Evolutionary conservation across 2,113 vertebrate genomes (phyloP), one percentile per base, ranked within the genome.

Genomic region (Dendropsophus ebraccatus): DNA sequence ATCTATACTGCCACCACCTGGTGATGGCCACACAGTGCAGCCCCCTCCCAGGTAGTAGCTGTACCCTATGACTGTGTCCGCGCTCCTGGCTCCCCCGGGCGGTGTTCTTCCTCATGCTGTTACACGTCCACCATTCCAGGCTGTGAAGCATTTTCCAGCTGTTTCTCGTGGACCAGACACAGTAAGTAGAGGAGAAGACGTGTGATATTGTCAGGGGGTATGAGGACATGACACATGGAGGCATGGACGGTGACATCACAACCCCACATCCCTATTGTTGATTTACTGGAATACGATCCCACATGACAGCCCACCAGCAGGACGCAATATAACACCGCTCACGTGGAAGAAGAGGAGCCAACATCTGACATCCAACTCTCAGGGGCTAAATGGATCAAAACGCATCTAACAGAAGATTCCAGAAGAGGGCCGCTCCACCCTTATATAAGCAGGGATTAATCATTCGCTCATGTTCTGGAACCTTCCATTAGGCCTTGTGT

Each of bases 81-180:
- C 41, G 41, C 41, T 41, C 4, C 41, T 10, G 13, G 0, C 32
- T 70, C 67, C 32, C 67, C 67, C 2, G 67, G 67, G 67, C n/a
- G 0, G 45, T 49, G 32, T 21, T 11, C 7, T 41, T 86, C 50
- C 25, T 52, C 78, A 25, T 49, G 77, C 19, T 37, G 21, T 47
- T 81, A 72, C 67, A 74, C 60, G 52, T 86, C 67, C 17, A 32
- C 76, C 52, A 73, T 81, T 86, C 60, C 76, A 49, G 25, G 25
- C 62, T 81, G 6, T 79, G 56, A 86, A 72, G 16, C 47, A 1
- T 86, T 86, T 72, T 80, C 76, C 78, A 87, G 78, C 84, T 86
- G 77, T 87, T 81, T 7, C 32, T 80, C 69, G 23, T 60, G 35
- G 65, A 81, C 65, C 7, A 70, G 60, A 78, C 60, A 30, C 17